phyloP scores from a whole-genome alignment of 2,888 invertebrate species.

The Pomacea canaliculata region DNA sequence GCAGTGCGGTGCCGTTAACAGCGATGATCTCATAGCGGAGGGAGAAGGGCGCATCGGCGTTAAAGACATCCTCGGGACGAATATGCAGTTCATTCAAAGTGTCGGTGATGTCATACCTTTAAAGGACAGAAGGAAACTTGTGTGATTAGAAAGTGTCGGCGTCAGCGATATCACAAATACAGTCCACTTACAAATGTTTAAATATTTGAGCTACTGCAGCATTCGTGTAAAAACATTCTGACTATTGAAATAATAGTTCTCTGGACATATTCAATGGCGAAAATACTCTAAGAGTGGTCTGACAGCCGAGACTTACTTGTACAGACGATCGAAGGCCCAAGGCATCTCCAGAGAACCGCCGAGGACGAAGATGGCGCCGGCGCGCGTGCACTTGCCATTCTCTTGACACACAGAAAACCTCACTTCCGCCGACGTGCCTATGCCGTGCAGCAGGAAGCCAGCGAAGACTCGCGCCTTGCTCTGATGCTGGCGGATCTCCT shows the following conservation, averaged over 20 bases:
- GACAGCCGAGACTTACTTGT: constrained; percentile 17
- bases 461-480: constrained; percentile 30
- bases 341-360: constrained; percentile 37
- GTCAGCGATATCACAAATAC: no score
- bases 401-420: constrained; percentile 23
- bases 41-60: constrained; percentile 28
- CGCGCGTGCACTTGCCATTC: constrained; percentile 11
- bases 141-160: no score
- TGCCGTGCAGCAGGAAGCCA: constrained; percentile 37
- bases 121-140: no score
- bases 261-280: not conserved
- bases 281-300: not conserved
- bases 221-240: not conserved
- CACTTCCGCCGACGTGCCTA: constrained; percentile 35
- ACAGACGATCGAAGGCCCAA: constrained; percentile 38
- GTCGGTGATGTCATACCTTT: constrained; percentile 34
- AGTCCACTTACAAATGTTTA: not conserved
- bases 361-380: constrained; percentile 28
- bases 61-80: constrained; percentile 32
- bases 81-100: constrained; percentile 28
- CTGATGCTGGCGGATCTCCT: constrained; percentile 20
- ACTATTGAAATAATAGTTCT: not conserved
- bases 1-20: constrained; percentile 28
- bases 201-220: not conserved
- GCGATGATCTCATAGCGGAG: constrained; percentile 29